Base-by-base conservation (phyloP, 2,888 invertebrate species). In the Schizaphis graminum region DNA sequence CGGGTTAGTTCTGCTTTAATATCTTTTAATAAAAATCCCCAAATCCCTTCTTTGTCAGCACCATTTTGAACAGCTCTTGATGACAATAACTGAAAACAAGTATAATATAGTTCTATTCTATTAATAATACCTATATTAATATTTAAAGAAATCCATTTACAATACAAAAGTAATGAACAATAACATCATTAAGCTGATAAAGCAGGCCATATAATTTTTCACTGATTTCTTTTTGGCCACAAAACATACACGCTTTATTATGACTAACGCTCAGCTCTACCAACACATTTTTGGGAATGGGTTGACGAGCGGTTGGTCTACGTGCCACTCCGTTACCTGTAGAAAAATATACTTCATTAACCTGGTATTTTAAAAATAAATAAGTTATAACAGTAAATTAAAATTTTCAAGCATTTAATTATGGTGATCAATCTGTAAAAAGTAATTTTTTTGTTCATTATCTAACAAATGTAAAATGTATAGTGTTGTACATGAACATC, bases 161-260 rank as follows among this genome's bases (percentile, higher is more conserved):
- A 96, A 97, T 96, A 95, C 98, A 98, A 96, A 97, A 98, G 95
- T 98, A 97, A 95, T 98, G 98, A 4, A 97, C 97, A 77, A 96
- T 96, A 53, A 97, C 96, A 26, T 96, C 96, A 26, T 96, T 96
- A 89, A 97, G 96, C 24, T 96, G 96, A 95, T 97, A 96, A 56
- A 97, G 95, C 95, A 96, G 96, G 7, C 97, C 97, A 95, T 96
- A 97, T 28, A 96, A 96, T 16, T 96, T 94, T 95, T 97, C 97
- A 95, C 97, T 96, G 44, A 97, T 96, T 1, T 96, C 96, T 85
- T 96, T 95, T 13, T 96, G 95, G 5, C 96, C 96, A 95, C 97
- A 97, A 95, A 97, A 97, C 56, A 96, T 96, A 95, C 97, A 97
- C 28, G 96, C 96, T 56, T 94, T 92, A 49, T 92, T 67, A 47